Base-by-base conservation (phyloP, 2,888 invertebrate species). In the Rhagonycha fulva region DNA sequence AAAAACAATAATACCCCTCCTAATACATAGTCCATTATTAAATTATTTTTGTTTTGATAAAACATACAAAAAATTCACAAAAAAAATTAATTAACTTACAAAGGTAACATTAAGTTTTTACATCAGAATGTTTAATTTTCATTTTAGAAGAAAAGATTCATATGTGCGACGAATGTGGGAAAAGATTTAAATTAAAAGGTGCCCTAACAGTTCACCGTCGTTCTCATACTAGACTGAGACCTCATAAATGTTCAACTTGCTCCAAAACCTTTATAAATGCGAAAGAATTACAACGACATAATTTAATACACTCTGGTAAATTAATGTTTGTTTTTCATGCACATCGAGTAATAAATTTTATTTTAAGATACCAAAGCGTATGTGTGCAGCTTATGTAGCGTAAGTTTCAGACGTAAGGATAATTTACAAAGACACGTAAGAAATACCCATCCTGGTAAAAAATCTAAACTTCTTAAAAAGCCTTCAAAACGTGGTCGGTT, bases 351-450 rank as follows among this genome's bases (percentile, higher is more conserved):
- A 24, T 11, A 23, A 24, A 73, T 23, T 76, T 78, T 83, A 71
- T 75, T 87, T 87, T 70, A 84, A 94, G 94, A 92, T 83, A 89
- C 89, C 4, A 92, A 93, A 82, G 92, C 92, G 4, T 95, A 91
- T 83, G 91, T 91, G 19, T 96, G 96, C 85, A 90, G 90, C 78
- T 89, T 93, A 26, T 96, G 96, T 86, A 90, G 90, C 60, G 92
- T 92, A 9, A 90, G 90, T 62, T 95, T 95, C 84, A 89, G 93
- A 66, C 89, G 96, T 76, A 94, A 93, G 84, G 96, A 96, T 85
- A 96, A 95, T 85, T 89, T 95, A 76, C 91, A 92, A 77, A 90
- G 95, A 0, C 95, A 95, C 85, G 89, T 94, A 75, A 91, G 93
- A 72, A 94, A 95, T 86, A 93, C 94, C 72, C 95, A 96, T 86